Conservation (phyloP, 2,888 invertebrate genomes). For the Drosophila pegasa region DNA sequence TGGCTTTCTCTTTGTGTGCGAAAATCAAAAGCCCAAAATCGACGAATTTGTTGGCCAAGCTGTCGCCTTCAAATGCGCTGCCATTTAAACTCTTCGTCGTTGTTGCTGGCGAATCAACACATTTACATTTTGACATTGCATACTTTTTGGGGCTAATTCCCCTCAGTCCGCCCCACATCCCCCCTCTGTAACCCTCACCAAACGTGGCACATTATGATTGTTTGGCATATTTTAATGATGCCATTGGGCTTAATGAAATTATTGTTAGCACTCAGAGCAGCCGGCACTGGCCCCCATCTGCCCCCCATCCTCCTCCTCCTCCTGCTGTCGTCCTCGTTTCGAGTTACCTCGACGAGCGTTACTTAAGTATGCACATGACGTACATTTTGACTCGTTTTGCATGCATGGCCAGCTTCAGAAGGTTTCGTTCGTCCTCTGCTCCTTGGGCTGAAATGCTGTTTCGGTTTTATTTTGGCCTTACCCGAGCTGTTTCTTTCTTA, state of each 20-base stretch:
- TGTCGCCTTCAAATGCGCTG: constrained; percentile 57
- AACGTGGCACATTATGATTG: constrained; percentile 69
- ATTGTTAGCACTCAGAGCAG: constrained; percentile 61
- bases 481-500: constrained; percentile 5
- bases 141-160: constrained; percentile 44
- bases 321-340: not conserved
- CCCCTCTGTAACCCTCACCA: not conserved
- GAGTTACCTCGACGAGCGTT: constrained; percentile 9
- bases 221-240: constrained; percentile 79
- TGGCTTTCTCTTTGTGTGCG: constrained; percentile 1
- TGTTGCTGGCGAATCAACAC: constrained; percentile 52
- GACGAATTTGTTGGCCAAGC: constrained; percentile 55
- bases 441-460: constrained; percentile 34
- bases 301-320: not conserved
- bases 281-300: not conserved
- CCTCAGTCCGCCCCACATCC: not conserved
- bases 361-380: constrained; percentile 70
- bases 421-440: constrained; percentile 7
- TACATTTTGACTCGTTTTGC: constrained; percentile 52
- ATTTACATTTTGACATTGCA: constrained; percentile 56
- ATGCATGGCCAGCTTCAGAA: constrained; percentile 46
- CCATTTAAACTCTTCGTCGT: constrained; percentile 45
- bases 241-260: constrained; percentile 81
- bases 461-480: constrained; percentile 3
- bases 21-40: constrained; percentile 38